A percentile compares a stretch with the other conserved stretches of the same genome.
Evolutionary conservation across 2,113 vertebrate genomes (phyloP).

Genomic region (Gobiocypris rarus): DNA sequence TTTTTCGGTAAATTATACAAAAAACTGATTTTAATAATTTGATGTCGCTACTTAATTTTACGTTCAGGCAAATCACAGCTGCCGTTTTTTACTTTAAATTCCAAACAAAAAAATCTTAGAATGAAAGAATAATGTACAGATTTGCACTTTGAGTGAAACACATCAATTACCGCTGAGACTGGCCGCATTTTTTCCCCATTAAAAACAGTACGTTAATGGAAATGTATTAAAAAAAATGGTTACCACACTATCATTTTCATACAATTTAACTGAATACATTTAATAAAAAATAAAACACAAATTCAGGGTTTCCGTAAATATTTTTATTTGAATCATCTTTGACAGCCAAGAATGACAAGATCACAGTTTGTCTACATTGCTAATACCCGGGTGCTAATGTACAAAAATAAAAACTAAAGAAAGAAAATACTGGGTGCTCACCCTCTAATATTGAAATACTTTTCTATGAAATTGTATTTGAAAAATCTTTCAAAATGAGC

Average conservation of each 20-base stretch:
- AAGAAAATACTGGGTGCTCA: conserved; percentile 72
- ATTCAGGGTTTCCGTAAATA: conserved; percentile 86
- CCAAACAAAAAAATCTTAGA: too few relatives aligned
- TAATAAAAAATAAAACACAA: conserved; percentile 70
- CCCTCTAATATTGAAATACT: conserved; percentile 59
- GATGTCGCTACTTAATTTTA: too few relatives aligned
- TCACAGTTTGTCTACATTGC: conserved; percentile 78
- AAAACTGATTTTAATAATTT: too few relatives aligned
- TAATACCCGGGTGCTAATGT: conserved; percentile 81
- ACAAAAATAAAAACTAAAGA: conserved; percentile 85
- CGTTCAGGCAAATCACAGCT: too few relatives aligned
- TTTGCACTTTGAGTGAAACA: too few relatives aligned
- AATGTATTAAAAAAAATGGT: neutral
- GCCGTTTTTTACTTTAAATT: too few relatives aligned
- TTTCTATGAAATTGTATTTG: conserved; percentile 56
- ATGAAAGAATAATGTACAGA: too few relatives aligned
- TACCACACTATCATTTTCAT: neutral
- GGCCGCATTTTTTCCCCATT: too few relatives aligned
- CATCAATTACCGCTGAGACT: too few relatives aligned
- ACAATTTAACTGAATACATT: neutral
- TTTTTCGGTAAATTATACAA: too few relatives aligned
- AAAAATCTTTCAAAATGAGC: conserved; percentile 59
- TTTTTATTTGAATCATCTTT: conserved; percentile 87
- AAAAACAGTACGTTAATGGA: too few relatives aligned
- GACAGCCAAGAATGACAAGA: conserved; percentile 83